A percentile compares a stretch with the other conserved stretches of the same genome.
Evolutionary conservation across 2,113 vertebrate species (phyloP).

Genomic region (Hippopotamus amphibius): DNA sequence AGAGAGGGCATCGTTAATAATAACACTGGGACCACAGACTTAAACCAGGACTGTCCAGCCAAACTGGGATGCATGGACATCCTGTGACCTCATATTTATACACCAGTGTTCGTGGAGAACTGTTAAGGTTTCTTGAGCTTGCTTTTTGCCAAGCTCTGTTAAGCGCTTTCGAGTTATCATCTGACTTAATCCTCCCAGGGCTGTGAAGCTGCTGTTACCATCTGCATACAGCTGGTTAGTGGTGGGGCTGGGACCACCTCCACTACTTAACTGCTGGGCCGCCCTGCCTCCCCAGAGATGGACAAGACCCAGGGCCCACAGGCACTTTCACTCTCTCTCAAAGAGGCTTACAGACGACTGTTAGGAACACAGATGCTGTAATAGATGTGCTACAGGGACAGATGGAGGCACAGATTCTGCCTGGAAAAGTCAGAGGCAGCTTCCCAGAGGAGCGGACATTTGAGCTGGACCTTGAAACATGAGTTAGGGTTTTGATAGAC

Average conservation of each 20-base stretch:
- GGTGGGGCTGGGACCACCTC: neutral
- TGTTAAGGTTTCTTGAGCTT: neutral
- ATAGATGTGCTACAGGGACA: neutral
- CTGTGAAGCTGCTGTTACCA: neutral
- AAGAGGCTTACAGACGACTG: neutral
- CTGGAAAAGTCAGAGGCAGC: neutral
- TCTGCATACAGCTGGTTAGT: neutral
- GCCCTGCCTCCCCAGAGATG: neutral
- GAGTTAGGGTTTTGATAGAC: neutral
- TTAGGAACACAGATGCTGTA: neutral
- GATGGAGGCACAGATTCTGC: neutral
- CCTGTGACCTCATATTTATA: neutral
- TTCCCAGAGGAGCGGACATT: conserved; percentile 28
- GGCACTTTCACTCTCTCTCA: neutral
- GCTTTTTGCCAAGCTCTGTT: neutral
- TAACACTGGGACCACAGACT: neutral
- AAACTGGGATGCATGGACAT: neutral
- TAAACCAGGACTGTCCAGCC: neutral
- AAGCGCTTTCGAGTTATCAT: neutral
- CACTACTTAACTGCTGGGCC: neutral
- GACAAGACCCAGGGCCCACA: neutral
- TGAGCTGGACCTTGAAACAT: neutral
- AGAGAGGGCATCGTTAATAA: neutral
- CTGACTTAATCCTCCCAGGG: neutral
- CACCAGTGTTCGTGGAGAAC: neutral